Conservation (phyloP, 2,888 invertebrate genomes). For the Hydrotaea cyrtoneurina region DNA sequence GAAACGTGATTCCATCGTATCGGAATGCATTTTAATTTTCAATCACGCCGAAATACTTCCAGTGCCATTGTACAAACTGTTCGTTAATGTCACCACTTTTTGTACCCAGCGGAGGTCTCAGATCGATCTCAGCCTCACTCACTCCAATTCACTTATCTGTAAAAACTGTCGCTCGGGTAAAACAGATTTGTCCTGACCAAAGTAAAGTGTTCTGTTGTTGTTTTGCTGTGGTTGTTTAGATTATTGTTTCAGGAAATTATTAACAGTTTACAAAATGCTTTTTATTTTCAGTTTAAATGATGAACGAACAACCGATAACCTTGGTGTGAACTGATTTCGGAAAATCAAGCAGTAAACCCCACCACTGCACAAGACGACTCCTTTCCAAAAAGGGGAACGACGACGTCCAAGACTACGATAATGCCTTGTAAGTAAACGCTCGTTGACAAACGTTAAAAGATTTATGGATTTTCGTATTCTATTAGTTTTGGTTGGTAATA, state of each 20-base stretch:
- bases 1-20: too few species aligned
- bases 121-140: background rate
- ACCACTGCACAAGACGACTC: background rate
- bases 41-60: too few species aligned
- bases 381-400: background rate
- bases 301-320: constrained; percentile 67
- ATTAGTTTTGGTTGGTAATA: constrained; percentile 44
- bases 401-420: background rate
- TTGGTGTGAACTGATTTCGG: constrained; percentile 63
- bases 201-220: constrained; percentile 11
- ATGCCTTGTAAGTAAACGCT: background rate
- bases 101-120: background rate
- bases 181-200: constrained; percentile 25
- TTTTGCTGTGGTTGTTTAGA: background rate
- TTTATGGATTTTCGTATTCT: constrained; percentile 51
- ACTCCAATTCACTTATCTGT: constrained; percentile 23
- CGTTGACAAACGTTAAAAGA: constrained; percentile 61
- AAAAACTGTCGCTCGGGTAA: constrained; percentile 4
- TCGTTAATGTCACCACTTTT: background rate
- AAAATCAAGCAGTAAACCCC: background rate
- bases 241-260: constrained; percentile 51
- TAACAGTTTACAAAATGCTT: constrained; percentile 60
- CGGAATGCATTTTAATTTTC: too few species aligned
- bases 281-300: constrained; percentile 53
- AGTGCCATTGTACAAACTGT: too few species aligned